Evolutionary conservation across 2,113 vertebrate species (phyloP), one percentile per base, ranked within the genome.

Genomic region (Hucho hucho): DNA sequence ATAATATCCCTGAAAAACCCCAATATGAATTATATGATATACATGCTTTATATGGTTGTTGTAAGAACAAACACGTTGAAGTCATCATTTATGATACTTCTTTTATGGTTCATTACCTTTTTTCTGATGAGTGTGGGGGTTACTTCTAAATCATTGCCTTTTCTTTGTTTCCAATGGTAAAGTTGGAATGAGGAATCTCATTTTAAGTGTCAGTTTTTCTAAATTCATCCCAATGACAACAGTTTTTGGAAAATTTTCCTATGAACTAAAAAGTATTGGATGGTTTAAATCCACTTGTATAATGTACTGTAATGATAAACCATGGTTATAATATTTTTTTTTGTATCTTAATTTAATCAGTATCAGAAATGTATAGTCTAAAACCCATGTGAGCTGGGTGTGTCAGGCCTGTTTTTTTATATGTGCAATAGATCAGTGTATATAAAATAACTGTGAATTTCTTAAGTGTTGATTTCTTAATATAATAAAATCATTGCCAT

Each of bases 381-480:
- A 73, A 72, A 75, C 65, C 67, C 28, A 43, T 73, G 66, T 79
- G 75, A 74, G 16, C 64, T 28, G 24, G 47, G 53, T 75, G 64
- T 46, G 12, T 37, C 47, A 79, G 25, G 68, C 56, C 56, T 66
- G 37, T 77, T 70, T 74, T 88, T 93, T 91, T 64, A 91, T 79
- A 93, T 89, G 94, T 96, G 93, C 94, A 96, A 93, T 96, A 95
- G 92, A 85, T 89, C 92, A 89, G 88, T 94, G 93, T 93, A 93
- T 93, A 92, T 93, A 89, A 88, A 91, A 86, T 88, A 90, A 87
- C 89, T 92, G 86, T 91, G 92, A 95, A 94, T 93, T 93, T 91
- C 87, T 82, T 93, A 86, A 87, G 86, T 89, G 89, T 89, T 94
- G 92, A 92, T 91, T 84, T 87, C 87, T 89, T 94, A 94, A 94